Evolutionary conservation across 2,888 invertebrate genomes (phyloP).

Genomic region (Copidosoma aretas): DNA sequence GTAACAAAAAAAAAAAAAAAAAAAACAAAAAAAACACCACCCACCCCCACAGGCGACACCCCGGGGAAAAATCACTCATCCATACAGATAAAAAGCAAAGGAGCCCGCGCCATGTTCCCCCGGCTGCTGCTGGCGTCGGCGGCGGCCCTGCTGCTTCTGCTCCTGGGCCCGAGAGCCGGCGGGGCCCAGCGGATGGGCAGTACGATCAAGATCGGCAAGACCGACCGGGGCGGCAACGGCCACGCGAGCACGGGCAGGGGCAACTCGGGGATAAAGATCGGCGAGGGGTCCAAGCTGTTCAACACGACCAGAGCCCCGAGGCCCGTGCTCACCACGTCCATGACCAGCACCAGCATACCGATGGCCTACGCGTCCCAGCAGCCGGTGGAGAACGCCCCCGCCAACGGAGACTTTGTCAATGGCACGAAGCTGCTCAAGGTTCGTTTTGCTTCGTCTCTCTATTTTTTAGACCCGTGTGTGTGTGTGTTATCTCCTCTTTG

Average conservation of each 20-base stretch:
- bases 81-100: too few species aligned
- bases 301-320: slow-evolving; percentile 27
- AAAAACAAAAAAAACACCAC: too few species aligned
- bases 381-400: neutral
- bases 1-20: too few species aligned
- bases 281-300: slow-evolving; percentile 25
- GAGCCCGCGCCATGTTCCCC: neutral
- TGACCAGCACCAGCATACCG: slow-evolving; percentile 35
- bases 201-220: slow-evolving; percentile 34
- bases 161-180: neutral
- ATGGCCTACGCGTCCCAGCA: slow-evolving; percentile 30
- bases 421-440: slow-evolving; percentile 33
- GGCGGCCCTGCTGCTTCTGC: neutral
- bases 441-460: neutral
- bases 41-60: too few species aligned
- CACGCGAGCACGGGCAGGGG: slow-evolving; percentile 14
- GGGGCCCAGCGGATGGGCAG: slow-evolving; percentile 12
- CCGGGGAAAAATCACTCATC: too few species aligned
- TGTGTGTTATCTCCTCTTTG: too few species aligned
- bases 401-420: slow-evolving; percentile 12
- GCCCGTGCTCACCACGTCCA: slow-evolving; percentile 26
- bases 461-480: too few species aligned
- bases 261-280: slow-evolving; percentile 33
- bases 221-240: slow-evolving; percentile 7
- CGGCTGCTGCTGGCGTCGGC: neutral